Base-by-base conservation (phyloP, 1,140 invertebrate genomes). In the Nymphalis io region DNA sequence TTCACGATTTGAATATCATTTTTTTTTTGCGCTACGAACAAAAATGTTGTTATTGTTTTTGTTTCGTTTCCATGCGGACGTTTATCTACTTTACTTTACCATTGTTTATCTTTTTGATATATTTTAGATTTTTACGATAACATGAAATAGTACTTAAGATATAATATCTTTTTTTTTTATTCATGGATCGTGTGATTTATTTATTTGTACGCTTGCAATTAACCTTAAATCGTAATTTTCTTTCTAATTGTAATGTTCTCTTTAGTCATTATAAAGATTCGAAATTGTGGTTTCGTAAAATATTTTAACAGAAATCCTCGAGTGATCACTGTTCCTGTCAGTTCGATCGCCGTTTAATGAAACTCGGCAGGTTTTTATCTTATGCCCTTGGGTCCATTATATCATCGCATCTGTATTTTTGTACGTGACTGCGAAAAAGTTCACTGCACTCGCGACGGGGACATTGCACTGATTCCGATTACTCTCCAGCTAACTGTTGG, bases 351-450 rank as follows among this genome's bases (percentile, higher is more conserved):
- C 44, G 58, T 66, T 71, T 48, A 76, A 81, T 78, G 73, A 75
- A 78, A 78, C 60, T 61, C 61, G 61, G 76, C 81, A 78, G 77
- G 78, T 85, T 80, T 82, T 72, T 60, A 78, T 82, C 71, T 68
- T 63, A 62, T 72, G 80, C 77, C 82, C 84, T 86, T 86, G 81
- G 74, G 72, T 79, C 70, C 70, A 75, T 85, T 84, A 83, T 80
- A 44, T 86, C 83, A 84, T 79, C 76, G 77, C 64, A 60, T 61
- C 68, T 78, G 75, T 83, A 78, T 83, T 84, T 68, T 79, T 70
- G 81, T 79, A 79, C 72, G 74, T 72, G 60, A 70, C 71, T 73
- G 79, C 73, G 74, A 79, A 82, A 79, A 80, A 83, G 84, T 84
- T 86, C 84, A 86, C 64, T 81, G 81, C 77, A 85, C 85, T 84